These are phyloP conservation scores for Brachyrhaphis roseni DNA, from an alignment of 2,797 vertebrate genomes.

Conservation along the genomic window DNA sequence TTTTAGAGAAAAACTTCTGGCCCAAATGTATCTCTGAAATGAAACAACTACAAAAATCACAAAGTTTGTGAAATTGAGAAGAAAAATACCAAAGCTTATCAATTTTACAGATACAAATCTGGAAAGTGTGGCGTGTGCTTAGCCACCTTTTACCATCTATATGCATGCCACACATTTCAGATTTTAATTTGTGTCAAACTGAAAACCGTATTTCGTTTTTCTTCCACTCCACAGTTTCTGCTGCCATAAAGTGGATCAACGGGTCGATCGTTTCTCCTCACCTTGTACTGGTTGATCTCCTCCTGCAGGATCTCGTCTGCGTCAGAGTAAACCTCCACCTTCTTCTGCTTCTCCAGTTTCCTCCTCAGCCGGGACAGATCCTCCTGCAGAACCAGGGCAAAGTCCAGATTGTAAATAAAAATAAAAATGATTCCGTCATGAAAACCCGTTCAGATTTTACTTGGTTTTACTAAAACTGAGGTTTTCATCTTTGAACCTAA, in stretches of 20 bases:
- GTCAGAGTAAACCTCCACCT: constrained; percentile 94
- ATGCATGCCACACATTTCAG: neutral
- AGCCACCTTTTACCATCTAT: neutral
- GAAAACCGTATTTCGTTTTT: neutral
- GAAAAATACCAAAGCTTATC: too few relatives aligned
- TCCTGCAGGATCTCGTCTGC: constrained; percentile 95
- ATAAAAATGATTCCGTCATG: neutral
- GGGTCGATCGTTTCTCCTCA: constrained; percentile 46
- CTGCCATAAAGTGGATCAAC: too few relatives aligned
- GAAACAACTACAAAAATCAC: neutral
- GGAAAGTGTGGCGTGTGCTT: neutral
- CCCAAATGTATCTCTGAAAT: too few relatives aligned
- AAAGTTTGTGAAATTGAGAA: neutral
- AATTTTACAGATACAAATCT: neutral
- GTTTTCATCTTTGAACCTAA: too few relatives aligned
- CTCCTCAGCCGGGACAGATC: constrained; percentile 91
- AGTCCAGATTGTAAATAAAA: neutral
- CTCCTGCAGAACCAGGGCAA: constrained; percentile 78
- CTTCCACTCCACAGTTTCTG: neutral
- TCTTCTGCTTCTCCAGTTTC: constrained; percentile 94
- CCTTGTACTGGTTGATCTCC: constrained; percentile 97
- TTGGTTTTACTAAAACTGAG: neutral
- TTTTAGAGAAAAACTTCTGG: too few relatives aligned
- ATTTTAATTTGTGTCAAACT: neutral
- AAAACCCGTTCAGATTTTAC: neutral